Evolutionary conservation across 2,797 vertebrate genomes (phyloP), one percentile per base, ranked within the genome.

Genomic region (Galago senegalensis): DNA sequence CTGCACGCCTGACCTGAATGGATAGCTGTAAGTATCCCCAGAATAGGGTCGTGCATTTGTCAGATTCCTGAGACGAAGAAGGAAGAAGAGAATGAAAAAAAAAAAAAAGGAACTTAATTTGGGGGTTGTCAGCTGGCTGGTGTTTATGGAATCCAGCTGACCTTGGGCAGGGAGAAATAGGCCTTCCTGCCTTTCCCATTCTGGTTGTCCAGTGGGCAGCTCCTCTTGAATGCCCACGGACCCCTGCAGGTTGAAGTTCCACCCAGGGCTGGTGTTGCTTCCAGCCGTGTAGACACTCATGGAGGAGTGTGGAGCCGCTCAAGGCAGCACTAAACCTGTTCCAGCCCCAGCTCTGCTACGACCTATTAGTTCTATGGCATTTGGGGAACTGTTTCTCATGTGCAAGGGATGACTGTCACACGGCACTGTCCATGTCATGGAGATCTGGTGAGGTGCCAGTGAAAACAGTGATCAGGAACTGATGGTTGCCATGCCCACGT

Each of bases 211-310:
- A 16, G 23, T 13, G 17, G 17, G 12, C 61, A 69, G 12, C 58
- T 60, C 21, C n/a, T 13, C 29, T 18, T 40, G 46, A 49, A 43
- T 0, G 11, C 14, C 13, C 43, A 5, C 10, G 2, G 85, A 46
- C 3, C 25, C 29, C n/a, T 9, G 53, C 10, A 11, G 27, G 43
- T 18, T 7, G 83, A 63, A 31, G 53, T 4, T 31, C n/a, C 3
- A 1, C 37, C 34, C 7, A 23, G 5, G 40, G 61, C n/a, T 0
- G 0, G 46, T 34, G 14, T 1, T 49, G 34, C n/a, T 37, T 25
- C 4, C 12, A 5, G 49, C 34, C 0, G 0, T 3, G 58, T 31
- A 72, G 37, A 67, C 2, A 0, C 37, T n/a, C 3, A 0, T 0
- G 0, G 37, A 6, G 13, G 58, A 63, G 4, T 2, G 16, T 16